Conservation (phyloP, 2,888 invertebrate genomes). For the Bruchidius siliquastri region DNA sequence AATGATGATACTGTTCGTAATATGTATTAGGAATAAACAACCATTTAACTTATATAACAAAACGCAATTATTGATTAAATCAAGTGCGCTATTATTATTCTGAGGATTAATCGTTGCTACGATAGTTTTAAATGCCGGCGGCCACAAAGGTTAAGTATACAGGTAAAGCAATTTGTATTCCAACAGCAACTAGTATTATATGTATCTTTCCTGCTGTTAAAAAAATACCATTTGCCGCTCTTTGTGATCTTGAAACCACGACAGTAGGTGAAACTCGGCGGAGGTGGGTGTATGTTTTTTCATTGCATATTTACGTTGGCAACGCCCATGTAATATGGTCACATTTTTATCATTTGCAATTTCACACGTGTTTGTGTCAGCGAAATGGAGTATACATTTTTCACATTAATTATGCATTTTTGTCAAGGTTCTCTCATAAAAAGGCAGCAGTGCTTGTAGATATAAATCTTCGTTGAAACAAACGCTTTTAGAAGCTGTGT, state of each 20-base stretch:
- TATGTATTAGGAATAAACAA: too few relatives aligned
- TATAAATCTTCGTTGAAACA: too few relatives aligned
- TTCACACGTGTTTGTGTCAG: not conserved
- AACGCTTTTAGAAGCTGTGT: too few relatives aligned
- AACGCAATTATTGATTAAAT: not conserved
- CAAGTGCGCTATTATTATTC: not conserved
- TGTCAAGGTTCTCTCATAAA: too few relatives aligned
- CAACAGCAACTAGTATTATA: not conserved
- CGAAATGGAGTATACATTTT: too few relatives aligned
- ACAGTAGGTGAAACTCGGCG: not conserved
- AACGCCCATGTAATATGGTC: not conserved
- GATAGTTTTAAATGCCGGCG: not conserved
- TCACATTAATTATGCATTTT: too few relatives aligned
- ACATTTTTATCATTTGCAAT: not conserved
- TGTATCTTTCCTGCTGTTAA: not conserved
- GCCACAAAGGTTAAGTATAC: not conserved
- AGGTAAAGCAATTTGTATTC: not conserved
- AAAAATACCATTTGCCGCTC: not conserved
- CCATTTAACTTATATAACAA: not conserved
- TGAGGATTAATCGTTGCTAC: not conserved
- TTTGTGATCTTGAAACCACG: not conserved
- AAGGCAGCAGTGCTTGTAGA: too few relatives aligned
- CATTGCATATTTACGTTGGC: not conserved
- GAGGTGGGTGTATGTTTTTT: not conserved
- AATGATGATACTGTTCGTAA: too few relatives aligned